These are phyloP conservation scores for Melanostigma gelatinosum DNA, from an alignment of 2,113 vertebrate genomes.

Conservation along the genomic window DNA sequence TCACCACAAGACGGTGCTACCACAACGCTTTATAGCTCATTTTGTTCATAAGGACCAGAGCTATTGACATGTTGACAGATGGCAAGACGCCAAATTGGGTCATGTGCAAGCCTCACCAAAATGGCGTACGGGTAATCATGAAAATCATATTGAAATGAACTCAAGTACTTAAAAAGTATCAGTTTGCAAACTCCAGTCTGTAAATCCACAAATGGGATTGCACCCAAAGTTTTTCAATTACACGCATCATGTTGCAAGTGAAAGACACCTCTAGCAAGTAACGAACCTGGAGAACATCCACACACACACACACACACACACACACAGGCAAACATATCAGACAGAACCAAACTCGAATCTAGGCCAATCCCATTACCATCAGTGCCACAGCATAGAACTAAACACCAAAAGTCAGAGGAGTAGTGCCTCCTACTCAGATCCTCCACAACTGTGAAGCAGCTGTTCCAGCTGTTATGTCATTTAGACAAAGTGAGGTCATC, in stretches of 20 bases:
- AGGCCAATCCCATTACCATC: conserved; percentile 59
- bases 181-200: conserved; percentile 19
- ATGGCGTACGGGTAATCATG: not conserved
- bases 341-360: conserved; percentile 35
- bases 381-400: conserved; percentile 16
- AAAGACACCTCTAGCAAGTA: conserved; percentile 25
- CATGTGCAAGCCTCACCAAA: not conserved
- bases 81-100: not conserved
- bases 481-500: conserved; percentile 50
- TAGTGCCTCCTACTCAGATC: conserved; percentile 45
- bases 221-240: conserved; percentile 36
- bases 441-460: conserved; percentile 28
- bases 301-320: conserved; percentile 1
- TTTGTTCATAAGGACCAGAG: not conserved
- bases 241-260: conserved; percentile 9
- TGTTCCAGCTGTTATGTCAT: conserved; percentile 48
- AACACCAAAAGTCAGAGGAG: conserved; percentile 40
- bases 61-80: not conserved
- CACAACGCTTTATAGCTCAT: not conserved
- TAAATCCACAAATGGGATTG: conserved; percentile 41
- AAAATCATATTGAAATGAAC: conserved; percentile 9
- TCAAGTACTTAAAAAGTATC: conserved; percentile 12
- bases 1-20: not conserved
- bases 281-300: conserved; percentile 26
- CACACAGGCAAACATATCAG: not conserved